Evolutionary conservation across 2,113 vertebrate genomes (phyloP), one percentile per base, ranked within the genome.

Genomic region (Nerophis ophidion): DNA sequence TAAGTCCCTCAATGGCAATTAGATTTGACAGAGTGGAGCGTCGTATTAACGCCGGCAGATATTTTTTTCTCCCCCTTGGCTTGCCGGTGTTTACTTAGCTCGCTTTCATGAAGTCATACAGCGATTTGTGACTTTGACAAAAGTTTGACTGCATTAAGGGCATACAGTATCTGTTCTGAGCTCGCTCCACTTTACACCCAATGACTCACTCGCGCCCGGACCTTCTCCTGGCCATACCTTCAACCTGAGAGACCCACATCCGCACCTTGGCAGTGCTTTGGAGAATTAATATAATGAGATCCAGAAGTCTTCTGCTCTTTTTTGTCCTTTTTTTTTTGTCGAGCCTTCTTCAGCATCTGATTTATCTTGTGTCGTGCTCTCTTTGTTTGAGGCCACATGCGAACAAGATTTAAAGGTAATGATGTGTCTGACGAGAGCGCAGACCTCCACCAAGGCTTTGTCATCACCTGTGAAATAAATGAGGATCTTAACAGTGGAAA

Each of bases 1-100:
- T 17, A 38, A 4, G 16, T 56, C 54, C 54, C 38, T 44, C 38
- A 56, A 16, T 38, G 54, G 54, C 54, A 56, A 56, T 56, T 56
- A 42, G 35, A 56, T 56, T 42, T 56, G 54, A 56, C 54, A 56
- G 42, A 56, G 54, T 10, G 38, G 11, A 56, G 54, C 9, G 6
- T 42, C 54, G 17, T 42, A 19, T 44, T 56, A 56, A 56, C 17
- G 36, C 36, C 36, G 40, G 36, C 53, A 17, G 53, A 55, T 36
- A 17, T 40, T 8, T 54, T 38, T 36, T 38, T 36, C 35, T 55
- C 53, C 53, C 53, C 53, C 15, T 40, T n/a, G 53, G 8, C 53
- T 55, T 5, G 34, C 53, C 4, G n/a, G 54, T 56, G 38, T 56
- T 56, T 42, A 56, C 54, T 56, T 56, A 6, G 36, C 36, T 42